Base-by-base conservation (phyloP, 2,888 invertebrate genomes). In the Ligdia adustata region DNA sequence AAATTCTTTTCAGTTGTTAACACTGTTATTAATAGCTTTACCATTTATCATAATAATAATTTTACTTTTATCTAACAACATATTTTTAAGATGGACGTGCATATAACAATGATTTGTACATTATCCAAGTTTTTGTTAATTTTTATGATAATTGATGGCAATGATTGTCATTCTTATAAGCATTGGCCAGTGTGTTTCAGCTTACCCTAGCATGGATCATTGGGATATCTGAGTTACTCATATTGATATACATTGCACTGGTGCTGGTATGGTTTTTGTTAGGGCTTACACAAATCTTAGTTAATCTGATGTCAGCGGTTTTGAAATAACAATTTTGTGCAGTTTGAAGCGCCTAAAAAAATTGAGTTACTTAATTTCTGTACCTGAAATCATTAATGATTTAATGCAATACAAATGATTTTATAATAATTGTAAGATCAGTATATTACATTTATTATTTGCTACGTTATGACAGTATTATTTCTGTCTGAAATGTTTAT, bases 121-220 rank as follows among this genome's bases (percentile, higher is more conserved):
- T 26, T 0, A 22, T 12, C 4, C 4, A 18, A 12, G 18, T n/a
- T 9, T 14, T 1, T n/a, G 5, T 22, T 5, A 22, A n/a, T 22
- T 22, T 7, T 6, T 22, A 22, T 22, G n/a, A n/a, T 22, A n/a
- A n/a, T 22, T 4, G 4, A 20, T 2, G 3, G 20, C 7, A 7
- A 7, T 6, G n/a, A 6, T 22, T n/a, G 38, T 49, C 32, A 27
- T 42, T 26, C 38, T 42, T 49, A 43, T 34, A 39, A 32, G 32
- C 35, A 37, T 13, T 4, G 42, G 38, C 42, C 22, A 26, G 28
- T 46, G 46, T 49, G 46, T 54, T 54, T 49, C 40, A 49, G 56
- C 57, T 59, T 37, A 46, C 60, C 49, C 42, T 62, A 61, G 71
- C 66, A 70, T 69, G 71, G 55, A 52, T 48, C 52, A 56, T 62